These are phyloP conservation scores for Cosmia pyralina DNA, from an alignment of 2,888 invertebrate genomes.

Conservation along the genomic window DNA sequence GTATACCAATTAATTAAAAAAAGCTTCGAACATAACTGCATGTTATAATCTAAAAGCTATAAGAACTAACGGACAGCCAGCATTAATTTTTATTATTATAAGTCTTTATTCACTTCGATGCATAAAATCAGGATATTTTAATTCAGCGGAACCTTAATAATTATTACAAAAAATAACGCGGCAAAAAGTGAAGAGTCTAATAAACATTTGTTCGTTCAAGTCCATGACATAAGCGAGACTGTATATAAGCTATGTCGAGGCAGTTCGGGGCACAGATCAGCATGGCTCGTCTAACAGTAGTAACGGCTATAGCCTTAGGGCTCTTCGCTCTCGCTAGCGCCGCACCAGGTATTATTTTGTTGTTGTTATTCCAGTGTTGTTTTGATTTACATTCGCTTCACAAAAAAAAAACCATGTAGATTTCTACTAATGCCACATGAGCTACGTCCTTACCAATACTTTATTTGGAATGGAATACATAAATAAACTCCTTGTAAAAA, in stretches of 20 bases:
- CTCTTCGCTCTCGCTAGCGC: slow-evolving; percentile 79
- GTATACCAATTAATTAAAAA: neutral
- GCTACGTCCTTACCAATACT: neutral
- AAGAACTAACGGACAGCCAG: neutral
- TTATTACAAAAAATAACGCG: slow-evolving; percentile 65
- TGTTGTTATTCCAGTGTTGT: slow-evolving; percentile 14
- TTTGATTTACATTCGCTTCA: neutral
- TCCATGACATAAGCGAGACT: slow-evolving; percentile 77
- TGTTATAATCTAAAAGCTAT: slow-evolving; percentile 9
- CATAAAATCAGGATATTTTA: slow-evolving; percentile 33
- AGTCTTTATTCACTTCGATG: neutral
- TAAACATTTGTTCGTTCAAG: slow-evolving; percentile 73
- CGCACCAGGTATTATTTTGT: slow-evolving; percentile 77
- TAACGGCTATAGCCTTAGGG: slow-evolving; percentile 77
- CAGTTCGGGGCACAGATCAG: slow-evolving; percentile 69
- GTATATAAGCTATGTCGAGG: slow-evolving; percentile 75
- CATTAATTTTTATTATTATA: slow-evolving; percentile 25
- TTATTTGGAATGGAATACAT: neutral
- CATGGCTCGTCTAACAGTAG: slow-evolving; percentile 82
- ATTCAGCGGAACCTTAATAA: slow-evolving; percentile 66
- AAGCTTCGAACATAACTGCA: neutral
- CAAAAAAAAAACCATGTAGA: neutral
- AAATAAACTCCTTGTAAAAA: neutral
- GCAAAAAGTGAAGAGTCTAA: slow-evolving; percentile 78
- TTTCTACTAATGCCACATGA: neutral